Conservation (phyloP, 2,113 vertebrate genomes). For the Ictidomys tridecemlineatus region DNA sequence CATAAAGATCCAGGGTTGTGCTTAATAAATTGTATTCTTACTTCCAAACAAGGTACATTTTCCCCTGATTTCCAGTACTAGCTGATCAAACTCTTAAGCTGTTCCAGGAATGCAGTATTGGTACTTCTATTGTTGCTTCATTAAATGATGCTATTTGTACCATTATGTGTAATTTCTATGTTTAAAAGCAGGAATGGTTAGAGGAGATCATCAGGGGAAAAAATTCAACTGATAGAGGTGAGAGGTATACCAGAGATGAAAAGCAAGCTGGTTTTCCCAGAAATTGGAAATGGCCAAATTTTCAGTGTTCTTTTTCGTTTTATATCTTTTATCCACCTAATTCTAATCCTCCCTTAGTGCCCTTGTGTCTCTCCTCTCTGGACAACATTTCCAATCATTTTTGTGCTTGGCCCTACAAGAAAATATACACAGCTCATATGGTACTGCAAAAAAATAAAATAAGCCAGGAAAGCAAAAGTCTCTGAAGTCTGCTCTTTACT, state of each 20-base stretch:
- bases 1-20: conserved; percentile 42
- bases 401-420: conserved; percentile 31
- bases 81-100: conserved; percentile 67
- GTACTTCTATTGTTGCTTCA: conserved; percentile 61
- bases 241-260: conserved; percentile 17
- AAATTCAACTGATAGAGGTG: conserved; percentile 55
- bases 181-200: conserved; percentile 55
- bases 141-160: conserved; percentile 64
- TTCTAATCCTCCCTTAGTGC: conserved; percentile 15
- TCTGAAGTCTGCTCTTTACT: conserved; percentile 10
- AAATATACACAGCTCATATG: conserved; percentile 17
- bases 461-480: conserved; percentile 46
- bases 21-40: conserved; percentile 56
- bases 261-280: conserved; percentile 62
- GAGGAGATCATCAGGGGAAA: conserved; percentile 51
- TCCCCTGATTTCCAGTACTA: conserved; percentile 66
- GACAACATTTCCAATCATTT: conserved; percentile 15
- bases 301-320: conserved; percentile 57
- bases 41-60: conserved; percentile 67
- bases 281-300: conserved; percentile 62
- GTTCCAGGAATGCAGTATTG: conserved; percentile 54
- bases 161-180: conserved; percentile 65
- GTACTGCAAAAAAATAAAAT: conserved; percentile 29
- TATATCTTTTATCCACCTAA: conserved; percentile 41
- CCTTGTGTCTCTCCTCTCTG: neutral